Evolutionary conservation across 2,113 vertebrate species (phyloP).

Genomic region (Anhinga anhinga): DNA sequence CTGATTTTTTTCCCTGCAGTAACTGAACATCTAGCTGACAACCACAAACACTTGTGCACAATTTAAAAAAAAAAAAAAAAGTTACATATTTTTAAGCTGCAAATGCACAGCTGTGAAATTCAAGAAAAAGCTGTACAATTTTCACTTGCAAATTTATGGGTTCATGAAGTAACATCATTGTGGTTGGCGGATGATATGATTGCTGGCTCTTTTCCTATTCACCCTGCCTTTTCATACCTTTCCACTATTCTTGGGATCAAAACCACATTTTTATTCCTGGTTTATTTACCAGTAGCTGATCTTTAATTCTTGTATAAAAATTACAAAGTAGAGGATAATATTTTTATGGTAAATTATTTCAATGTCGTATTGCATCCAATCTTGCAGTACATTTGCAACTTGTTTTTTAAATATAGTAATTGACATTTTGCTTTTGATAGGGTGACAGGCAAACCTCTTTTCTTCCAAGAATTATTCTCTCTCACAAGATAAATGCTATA

Average conservation of each 20-base stretch:
- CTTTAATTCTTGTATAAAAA: neutral
- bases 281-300: neutral
- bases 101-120: conserved; percentile 69
- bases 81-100: conserved; percentile 65
- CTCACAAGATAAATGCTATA: neutral
- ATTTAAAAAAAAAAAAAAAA: conserved; percentile 4
- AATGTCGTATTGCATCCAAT: neutral
- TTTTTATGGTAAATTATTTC: neutral
- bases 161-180: conserved; percentile 59
- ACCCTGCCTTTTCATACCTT: conserved; percentile 60
- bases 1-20: neutral
- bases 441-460: conserved; percentile 22
- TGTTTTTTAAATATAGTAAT: conserved; percentile 22
- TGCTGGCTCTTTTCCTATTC: conserved; percentile 54
- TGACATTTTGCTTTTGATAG: conserved; percentile 14
- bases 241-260: neutral
- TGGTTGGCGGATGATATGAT: conserved; percentile 47
- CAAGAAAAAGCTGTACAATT: conserved; percentile 66
- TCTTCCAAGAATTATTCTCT: conserved; percentile 16
- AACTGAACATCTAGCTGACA: conserved; percentile 61
- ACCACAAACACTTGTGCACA: conserved; percentile 53
- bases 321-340: neutral
- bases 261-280: neutral
- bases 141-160: conserved; percentile 74
- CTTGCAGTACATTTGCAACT: neutral